Evolutionary conservation across 2,888 invertebrate species (phyloP).

Genomic region (Clunio marinus): DNA sequence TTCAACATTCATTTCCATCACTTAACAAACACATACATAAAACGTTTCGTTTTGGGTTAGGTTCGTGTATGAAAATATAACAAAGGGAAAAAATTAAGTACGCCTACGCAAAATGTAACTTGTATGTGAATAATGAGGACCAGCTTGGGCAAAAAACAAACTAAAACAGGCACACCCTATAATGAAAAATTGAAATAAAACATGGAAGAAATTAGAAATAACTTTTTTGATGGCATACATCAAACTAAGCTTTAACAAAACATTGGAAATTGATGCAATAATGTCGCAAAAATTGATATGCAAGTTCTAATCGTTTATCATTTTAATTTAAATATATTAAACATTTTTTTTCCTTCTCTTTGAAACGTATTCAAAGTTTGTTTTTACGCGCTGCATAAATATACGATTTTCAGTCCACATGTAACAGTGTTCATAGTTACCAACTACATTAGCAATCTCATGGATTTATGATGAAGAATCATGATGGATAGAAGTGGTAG

Average conservation of each 20-base stretch:
- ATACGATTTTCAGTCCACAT: no score
- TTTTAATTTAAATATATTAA: no score
- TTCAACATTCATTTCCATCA: not conserved
- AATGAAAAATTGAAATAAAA: slow-evolving; percentile 17
- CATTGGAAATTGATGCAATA: no score
- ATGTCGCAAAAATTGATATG: no score
- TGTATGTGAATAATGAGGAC: not conserved
- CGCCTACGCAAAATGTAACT: slow-evolving; percentile 14
- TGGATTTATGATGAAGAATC: not conserved
- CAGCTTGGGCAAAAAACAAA: not conserved
- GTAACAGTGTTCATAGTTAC: not conserved
- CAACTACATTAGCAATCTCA: not conserved
- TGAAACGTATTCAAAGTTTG: no score
- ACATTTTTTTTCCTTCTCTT: no score
- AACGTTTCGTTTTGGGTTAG: slow-evolving; percentile 22
- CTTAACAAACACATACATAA: not conserved
- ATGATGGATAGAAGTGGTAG: no score
- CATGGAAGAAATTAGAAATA: no score
- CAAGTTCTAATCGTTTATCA: no score
- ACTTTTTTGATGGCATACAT: no score
- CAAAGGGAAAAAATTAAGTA: not conserved
- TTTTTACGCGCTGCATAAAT: no score
- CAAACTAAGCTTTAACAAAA: no score
- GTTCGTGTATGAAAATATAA: not conserved
- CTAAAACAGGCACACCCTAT: slow-evolving; percentile 26